These are phyloP conservation scores for Nymphalis urticae DNA, from an alignment of 2,888 invertebrate genomes.

Conservation along the genomic window DNA sequence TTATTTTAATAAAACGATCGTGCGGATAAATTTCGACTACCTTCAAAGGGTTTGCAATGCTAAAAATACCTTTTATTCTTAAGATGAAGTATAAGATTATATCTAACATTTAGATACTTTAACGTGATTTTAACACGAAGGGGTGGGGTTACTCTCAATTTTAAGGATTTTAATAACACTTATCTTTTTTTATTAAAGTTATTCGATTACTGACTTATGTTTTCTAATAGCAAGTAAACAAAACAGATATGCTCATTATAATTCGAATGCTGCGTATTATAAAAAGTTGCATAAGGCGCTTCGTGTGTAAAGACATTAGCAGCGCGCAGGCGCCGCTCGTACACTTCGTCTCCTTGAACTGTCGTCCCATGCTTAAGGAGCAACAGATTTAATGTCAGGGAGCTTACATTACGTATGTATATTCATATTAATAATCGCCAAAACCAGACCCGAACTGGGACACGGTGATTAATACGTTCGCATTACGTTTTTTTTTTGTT, in stretches of 20 bases:
- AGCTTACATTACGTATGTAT: constrained; percentile 38
- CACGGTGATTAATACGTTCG: constrained; percentile 54
- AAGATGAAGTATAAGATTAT: background rate
- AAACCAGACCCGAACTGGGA: constrained; percentile 64
- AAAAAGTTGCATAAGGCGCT: constrained; percentile 9
- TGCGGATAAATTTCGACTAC: constrained; percentile 17
- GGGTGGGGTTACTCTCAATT: no score
- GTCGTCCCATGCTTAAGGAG: constrained; percentile 60
- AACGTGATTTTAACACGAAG: background rate
- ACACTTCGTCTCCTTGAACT: constrained; percentile 60
- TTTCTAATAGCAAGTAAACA: no score
- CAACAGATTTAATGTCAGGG: constrained; percentile 66
- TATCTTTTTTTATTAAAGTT: no score
- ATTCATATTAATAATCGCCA: constrained; percentile 50
- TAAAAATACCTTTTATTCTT: background rate
- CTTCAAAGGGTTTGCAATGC: background rate
- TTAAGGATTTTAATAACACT: no score
- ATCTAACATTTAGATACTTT: background rate
- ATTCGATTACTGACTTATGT: no score
- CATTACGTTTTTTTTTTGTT: constrained; percentile 53
- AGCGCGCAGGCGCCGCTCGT: constrained; percentile 41
- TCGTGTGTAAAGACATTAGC: constrained; percentile 37
- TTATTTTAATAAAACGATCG: constrained; percentile 24
- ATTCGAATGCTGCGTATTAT: background rate
- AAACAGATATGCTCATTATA: background rate